A percentile compares a stretch with the other conserved stretches of the same genome.
phyloP scores from a whole-genome alignment of 2,888 invertebrate species.

The Chrysodeixis includens region DNA sequence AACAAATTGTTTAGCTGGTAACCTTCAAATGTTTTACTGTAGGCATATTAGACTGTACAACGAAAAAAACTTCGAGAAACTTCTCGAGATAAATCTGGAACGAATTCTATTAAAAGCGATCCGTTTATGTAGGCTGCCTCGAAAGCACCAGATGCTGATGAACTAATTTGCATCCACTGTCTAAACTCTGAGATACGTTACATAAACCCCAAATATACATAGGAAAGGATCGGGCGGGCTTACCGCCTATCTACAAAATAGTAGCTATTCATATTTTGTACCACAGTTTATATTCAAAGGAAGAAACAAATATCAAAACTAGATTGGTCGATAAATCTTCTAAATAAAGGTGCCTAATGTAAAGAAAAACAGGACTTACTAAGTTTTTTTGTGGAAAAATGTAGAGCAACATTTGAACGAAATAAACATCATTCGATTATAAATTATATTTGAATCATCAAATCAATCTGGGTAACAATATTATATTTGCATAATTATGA shows the following conservation, averaged over 20 bases:
- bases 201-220: slow-evolving; percentile 38
- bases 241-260: background rate
- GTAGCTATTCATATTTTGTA: background rate
- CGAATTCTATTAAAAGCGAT: slow-evolving; percentile 33
- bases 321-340: too few relatives aligned
- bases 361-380: too few relatives aligned
- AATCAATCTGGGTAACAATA: slow-evolving; percentile 33
- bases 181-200: slow-evolving; percentile 41
- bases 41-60: too few relatives aligned
- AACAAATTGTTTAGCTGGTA: background rate
- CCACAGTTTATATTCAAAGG: slow-evolving; percentile 21
- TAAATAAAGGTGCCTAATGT: too few relatives aligned
- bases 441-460: too few relatives aligned
- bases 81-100: slow-evolving; percentile 33
- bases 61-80: slow-evolving; percentile 1
- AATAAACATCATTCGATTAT: too few relatives aligned
- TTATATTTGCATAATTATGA: slow-evolving; percentile 46
- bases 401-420: too few relatives aligned
- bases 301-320: too few relatives aligned
- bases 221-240: slow-evolving; percentile 2
- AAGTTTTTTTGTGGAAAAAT: too few relatives aligned
- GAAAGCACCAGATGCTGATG: slow-evolving; percentile 51
- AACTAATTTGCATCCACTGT: slow-evolving; percentile 55
- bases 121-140: slow-evolving; percentile 34
- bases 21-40: background rate